Base-by-base conservation (phyloP, 2,888 invertebrate genomes). In the Subacronicta megacephala region DNA sequence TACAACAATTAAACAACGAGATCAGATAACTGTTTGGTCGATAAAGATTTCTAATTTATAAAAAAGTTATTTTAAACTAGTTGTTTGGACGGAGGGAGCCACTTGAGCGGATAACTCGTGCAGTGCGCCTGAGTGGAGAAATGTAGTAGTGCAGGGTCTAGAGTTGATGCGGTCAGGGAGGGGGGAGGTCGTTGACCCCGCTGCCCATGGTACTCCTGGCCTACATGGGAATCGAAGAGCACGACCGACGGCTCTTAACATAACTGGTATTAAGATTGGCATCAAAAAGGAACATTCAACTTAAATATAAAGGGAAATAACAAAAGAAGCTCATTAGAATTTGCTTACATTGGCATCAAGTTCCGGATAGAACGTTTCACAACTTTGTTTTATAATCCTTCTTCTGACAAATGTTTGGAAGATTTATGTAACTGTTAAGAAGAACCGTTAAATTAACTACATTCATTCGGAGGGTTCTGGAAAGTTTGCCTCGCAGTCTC, bases 151-250 rank as follows among this genome's bases (percentile, higher is more conserved):
- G 78, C 81, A 87, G 87, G 87, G 89, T 84, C 84, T 82, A 81
- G 78, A 84, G 83, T 67, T 72, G 79, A 62, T 68, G 76, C 56
- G 74, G 77, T 33, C 13, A 33, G 41, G 20, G 9, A 81, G 26
- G 78, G 79, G 82, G 58, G 52, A 82, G 92, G 92, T 88, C 92
- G 77, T 77, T 59, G 90, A 91, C 84, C 93, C 75, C 76, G 59
- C 76, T 84, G 90, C 80, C 91, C 90, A 80, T 93, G 89, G 86
- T 85, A 87, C 92, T 92, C 90, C 90, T 94, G 88, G 90, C 93
- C 93, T 90, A 93, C 89, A 86, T 91, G 82, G 58, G 67, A 72
- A 55, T 23, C 66, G 60, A 72, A 70, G 67, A 77, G 57, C 73
- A 71, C 62, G 31, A 55, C 65, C 62, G 58, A 71, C 62, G 54